phyloP scores from a whole-genome alignment of 2,797 vertebrate genomes.

The Enoplosus armatus region DNA sequence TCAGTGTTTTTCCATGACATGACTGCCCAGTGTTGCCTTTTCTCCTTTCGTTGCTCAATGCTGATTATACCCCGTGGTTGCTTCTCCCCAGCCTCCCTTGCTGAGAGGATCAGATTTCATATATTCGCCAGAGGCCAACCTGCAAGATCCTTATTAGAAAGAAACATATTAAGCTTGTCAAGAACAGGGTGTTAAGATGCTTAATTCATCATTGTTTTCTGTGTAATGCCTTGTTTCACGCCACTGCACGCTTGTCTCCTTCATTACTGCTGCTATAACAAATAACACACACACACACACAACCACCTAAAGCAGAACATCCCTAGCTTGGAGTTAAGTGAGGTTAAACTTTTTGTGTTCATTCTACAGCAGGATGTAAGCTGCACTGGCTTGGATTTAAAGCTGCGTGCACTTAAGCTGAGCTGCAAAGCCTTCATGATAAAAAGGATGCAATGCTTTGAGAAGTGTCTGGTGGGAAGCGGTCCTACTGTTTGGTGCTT shows the following conservation, averaged over 20 bases:
- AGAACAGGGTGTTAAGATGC: constrained; percentile 4
- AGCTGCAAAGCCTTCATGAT: constrained; percentile 35
- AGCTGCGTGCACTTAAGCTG: constrained; percentile 2
- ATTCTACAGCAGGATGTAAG: constrained; percentile 16
- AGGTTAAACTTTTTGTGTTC: constrained; percentile 23
- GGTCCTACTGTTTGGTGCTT: background rate
- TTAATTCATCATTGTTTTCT: constrained; percentile 26
- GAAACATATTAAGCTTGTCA: constrained; percentile 35
- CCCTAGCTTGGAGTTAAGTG: background rate
- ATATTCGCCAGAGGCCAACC: constrained; percentile 6
- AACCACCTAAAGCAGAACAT: constrained; percentile 20
- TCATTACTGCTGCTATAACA: constrained; percentile 11
- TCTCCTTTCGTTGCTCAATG: constrained; percentile 19
- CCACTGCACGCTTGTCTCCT: background rate
- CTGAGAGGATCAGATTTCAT: constrained; percentile 14
- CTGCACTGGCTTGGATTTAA: constrained; percentile 30
- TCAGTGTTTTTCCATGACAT: constrained; percentile 8
- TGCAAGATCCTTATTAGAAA: constrained; percentile 8
- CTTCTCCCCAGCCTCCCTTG: background rate
- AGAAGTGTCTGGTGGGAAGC: background rate
- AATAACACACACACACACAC: constrained; percentile 9
- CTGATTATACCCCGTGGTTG: constrained; percentile 1
- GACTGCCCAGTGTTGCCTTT: constrained; percentile 1
- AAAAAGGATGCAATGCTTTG: background rate
- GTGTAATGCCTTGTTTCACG: constrained; percentile 35